A percentile compares a stretch with the other conserved stretches of the same genome.
Conservation (phyloP, 92 coral and sea anemone genomes). For the Porites evermanni region DNA sequence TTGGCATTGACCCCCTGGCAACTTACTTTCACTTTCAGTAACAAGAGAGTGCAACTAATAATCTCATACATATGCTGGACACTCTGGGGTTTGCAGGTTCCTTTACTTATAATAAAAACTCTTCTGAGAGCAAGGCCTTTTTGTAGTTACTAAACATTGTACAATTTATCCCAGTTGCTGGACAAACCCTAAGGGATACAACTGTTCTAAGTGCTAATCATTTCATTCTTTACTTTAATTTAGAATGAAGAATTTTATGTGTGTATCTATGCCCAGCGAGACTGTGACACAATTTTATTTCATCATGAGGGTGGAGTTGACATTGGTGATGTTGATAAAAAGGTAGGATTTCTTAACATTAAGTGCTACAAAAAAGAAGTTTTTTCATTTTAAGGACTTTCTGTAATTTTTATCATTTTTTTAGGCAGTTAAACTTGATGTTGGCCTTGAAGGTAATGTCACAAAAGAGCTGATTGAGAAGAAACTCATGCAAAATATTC, state of each 20-base stretch:
- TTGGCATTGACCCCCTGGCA: too few relatives aligned
- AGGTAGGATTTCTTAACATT: constrained; percentile 54
- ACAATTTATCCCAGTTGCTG: too few relatives aligned
- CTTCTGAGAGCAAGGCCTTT: too few relatives aligned
- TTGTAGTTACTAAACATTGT: too few relatives aligned
- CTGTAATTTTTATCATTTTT: neutral
- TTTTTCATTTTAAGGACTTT: neutral
- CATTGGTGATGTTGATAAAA: constrained; percentile 95
- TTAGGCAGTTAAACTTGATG: constrained; percentile 87
- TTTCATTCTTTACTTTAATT: neutral
- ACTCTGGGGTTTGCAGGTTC: too few relatives aligned
- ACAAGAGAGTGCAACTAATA: too few relatives aligned
- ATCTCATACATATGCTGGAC: too few relatives aligned
- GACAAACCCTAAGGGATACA: too few relatives aligned
- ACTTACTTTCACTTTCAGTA: too few relatives aligned
- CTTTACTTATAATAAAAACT: too few relatives aligned
- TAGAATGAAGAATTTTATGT: constrained; percentile 91
- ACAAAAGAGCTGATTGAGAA: constrained; percentile 73
- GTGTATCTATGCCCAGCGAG: constrained; percentile 94
- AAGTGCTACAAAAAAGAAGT: neutral
- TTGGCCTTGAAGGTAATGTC: constrained; percentile 76
- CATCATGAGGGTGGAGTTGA: constrained; percentile 99
- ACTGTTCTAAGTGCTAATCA: neutral
- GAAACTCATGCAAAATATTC: constrained; percentile 78
- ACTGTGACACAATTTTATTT: constrained; percentile 92